Evolutionary conservation across 2,113 vertebrate species (phyloP).

Genomic region (Podilymbus podiceps): DNA sequence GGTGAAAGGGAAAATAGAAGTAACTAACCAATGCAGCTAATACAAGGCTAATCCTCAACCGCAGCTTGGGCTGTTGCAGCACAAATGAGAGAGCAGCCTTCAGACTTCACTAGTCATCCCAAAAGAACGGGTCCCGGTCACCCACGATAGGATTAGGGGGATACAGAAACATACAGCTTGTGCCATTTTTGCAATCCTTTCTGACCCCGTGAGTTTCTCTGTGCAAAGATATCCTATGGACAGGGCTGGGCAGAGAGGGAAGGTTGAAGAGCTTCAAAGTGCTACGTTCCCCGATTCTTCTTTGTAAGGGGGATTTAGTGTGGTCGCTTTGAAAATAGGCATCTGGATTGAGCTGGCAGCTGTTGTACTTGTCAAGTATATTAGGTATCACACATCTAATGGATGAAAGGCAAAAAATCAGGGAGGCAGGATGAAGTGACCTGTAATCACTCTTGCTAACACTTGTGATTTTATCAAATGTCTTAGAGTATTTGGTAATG

Average conservation of each 20-base stretch:
- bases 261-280: not conserved
- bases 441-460: not conserved
- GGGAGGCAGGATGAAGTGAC: not conserved
- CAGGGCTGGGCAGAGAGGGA: not conserved
- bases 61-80: not conserved
- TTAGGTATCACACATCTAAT: not conserved
- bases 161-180: not conserved
- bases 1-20: not conserved
- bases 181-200: not conserved
- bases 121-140: not conserved
- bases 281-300: fast-evolving
- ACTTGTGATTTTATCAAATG: not conserved
- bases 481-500: not conserved
- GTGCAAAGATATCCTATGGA: not conserved
- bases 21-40: not conserved
- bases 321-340: not conserved
- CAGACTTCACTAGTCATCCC: constrained; percentile 19
- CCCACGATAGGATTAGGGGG: not conserved
- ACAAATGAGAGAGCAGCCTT: not conserved
- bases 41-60: constrained; percentile 8
- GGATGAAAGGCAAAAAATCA: not conserved
- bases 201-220: not conserved
- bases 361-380: not conserved
- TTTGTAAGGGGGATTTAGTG: not conserved
- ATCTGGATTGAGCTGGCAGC: not conserved